These are phyloP conservation scores for Piscicola geometra DNA, from an alignment of 2,888 invertebrate species.

Conservation along the genomic window DNA sequence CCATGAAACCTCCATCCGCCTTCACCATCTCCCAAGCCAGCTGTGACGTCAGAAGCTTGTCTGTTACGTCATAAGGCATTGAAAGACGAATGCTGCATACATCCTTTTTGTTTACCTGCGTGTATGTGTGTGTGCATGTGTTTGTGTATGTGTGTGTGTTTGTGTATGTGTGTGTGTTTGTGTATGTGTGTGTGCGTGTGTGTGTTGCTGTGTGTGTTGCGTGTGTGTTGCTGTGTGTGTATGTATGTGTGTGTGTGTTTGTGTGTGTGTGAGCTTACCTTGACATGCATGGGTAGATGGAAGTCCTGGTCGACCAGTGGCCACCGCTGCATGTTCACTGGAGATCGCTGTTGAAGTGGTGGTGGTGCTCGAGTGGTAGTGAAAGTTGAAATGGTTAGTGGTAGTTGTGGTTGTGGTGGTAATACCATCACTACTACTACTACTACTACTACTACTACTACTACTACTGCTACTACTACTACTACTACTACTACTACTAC, in stretches of 20 bases:
- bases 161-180: neutral
- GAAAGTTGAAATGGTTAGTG: no score
- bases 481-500: constrained; percentile 34
- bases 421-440: constrained; percentile 7
- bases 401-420: neutral
- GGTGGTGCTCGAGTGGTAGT: no score
- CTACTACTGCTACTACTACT: constrained; percentile 25
- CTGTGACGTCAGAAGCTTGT: neutral
- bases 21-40: constrained; percentile 17
- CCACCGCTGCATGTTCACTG: constrained; percentile 49
- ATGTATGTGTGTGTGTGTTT: neutral
- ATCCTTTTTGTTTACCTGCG: constrained; percentile 38
- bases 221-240: neutral
- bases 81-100: constrained; percentile 35
- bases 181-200: neutral
- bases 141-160: constrained; percentile 4
- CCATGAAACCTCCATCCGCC: neutral
- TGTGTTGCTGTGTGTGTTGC: neutral
- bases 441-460: constrained; percentile 19
- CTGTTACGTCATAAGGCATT: constrained; percentile 36
- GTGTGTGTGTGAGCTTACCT: constrained; percentile 42
- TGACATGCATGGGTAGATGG: constrained; percentile 45
- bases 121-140: neutral
- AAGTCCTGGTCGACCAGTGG: constrained; percentile 48
- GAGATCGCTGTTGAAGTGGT: constrained; percentile 3